A percentile compares a stretch with the other conserved stretches of the same genome.
Conservation (phyloP, 2,888 invertebrate genomes). For the Frankliniella intonsa region DNA sequence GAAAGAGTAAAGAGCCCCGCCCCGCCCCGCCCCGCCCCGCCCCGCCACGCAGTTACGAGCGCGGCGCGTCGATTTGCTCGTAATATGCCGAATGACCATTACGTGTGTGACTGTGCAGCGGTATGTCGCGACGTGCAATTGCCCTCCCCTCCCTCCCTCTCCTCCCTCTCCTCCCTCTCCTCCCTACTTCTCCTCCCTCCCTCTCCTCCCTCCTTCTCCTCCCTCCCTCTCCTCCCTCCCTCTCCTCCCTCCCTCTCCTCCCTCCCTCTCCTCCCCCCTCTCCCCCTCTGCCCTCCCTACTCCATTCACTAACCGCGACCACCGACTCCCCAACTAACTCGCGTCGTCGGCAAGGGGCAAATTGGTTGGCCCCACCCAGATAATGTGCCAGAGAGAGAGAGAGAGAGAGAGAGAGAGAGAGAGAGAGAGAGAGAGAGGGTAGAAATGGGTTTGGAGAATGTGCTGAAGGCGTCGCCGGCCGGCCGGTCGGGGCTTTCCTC, state of each 20-base stretch:
- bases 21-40: too few relatives aligned
- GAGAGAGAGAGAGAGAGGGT: not conserved
- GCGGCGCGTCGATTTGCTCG: not conserved
- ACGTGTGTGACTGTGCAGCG: not conserved
- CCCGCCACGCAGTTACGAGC: not conserved
- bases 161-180: not conserved
- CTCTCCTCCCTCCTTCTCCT: not conserved
- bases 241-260: too few relatives aligned
- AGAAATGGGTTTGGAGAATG: not conserved
- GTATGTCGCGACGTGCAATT: not conserved
- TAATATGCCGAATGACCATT: not conserved
- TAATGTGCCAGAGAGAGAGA: not conserved
- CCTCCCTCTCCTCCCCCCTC: not conserved
- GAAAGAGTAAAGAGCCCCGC: too few relatives aligned
- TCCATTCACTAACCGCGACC: too few relatives aligned
- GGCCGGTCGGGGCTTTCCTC: too few relatives aligned
- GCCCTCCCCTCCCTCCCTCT: not conserved
- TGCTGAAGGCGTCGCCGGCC: too few relatives aligned
- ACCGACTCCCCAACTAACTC: too few relatives aligned
- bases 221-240: not conserved
- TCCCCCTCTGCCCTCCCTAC: not conserved
- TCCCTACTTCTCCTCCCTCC: not conserved
- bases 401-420: constrained; percentile 8
- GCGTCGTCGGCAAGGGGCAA: too few relatives aligned
- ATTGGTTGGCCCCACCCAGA: too few relatives aligned